A percentile compares a stretch with the other conserved stretches of the same genome.
phyloP scores from a whole-genome alignment of 2,888 invertebrate species.

The Acanthopleura granulata region DNA sequence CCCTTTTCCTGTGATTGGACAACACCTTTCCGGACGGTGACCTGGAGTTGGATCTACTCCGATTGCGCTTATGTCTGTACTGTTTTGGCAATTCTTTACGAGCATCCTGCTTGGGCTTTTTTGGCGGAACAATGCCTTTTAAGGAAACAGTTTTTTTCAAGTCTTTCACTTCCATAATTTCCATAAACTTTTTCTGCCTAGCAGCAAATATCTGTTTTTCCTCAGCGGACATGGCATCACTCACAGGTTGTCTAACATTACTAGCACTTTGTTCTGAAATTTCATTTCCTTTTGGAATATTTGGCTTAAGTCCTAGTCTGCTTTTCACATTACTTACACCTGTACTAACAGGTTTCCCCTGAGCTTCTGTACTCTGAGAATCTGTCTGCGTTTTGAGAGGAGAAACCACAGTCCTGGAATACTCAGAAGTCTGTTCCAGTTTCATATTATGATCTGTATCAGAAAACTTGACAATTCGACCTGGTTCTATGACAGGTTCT shows the following conservation, averaged over 20 bases:
- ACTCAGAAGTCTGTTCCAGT: too few species aligned
- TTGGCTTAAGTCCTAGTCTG: background rate
- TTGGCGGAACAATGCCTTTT: slow-evolving; percentile 38
- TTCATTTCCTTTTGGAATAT: too few species aligned
- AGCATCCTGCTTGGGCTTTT: background rate
- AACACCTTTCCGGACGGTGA: background rate
- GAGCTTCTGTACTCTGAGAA: background rate
- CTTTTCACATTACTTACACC: slow-evolving; percentile 1
- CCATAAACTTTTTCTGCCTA: slow-evolving; percentile 42
- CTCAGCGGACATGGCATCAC: background rate
- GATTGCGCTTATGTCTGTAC: slow-evolving; percentile 8
- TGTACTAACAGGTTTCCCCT: background rate
- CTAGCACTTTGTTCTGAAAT: too few species aligned
- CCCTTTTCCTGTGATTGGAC: slow-evolving; percentile 10
- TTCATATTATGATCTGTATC: too few species aligned
- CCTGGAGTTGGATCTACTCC: background rate
- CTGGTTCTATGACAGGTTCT: too few species aligned
- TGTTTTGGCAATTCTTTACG: slow-evolving; percentile 8
- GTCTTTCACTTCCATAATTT: slow-evolving; percentile 24
- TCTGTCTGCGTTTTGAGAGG: too few species aligned
- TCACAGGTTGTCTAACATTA: too few species aligned
- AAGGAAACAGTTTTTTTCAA: slow-evolving; percentile 46
- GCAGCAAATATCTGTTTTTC: slow-evolving; percentile 41
- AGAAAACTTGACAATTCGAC: too few species aligned
- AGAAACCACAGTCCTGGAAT: too few species aligned